Percentiles rank a stretch among this genome's conserved stretches.
These are phyloP conservation scores for Eulemur rubriventer DNA, from an alignment of 2,797 vertebrate genomes.

Conservation along the genomic window DNA sequence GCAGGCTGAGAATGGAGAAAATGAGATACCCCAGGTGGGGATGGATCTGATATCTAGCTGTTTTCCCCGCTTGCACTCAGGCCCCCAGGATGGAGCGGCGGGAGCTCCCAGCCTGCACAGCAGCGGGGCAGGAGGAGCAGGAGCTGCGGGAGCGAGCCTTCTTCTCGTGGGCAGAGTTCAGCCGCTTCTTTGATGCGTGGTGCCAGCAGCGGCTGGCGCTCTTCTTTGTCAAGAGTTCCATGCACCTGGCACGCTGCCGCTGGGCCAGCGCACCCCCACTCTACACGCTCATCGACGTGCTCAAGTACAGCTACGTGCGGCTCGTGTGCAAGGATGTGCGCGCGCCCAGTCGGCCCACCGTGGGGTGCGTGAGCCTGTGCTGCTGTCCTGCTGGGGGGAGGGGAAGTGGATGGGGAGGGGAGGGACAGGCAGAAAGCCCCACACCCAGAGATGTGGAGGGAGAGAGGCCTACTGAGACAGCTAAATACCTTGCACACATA, in stretches of 20 bases:
- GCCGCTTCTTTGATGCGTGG: slow-evolving; percentile 77
- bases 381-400: not conserved
- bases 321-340: slow-evolving; percentile 78
- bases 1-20: not conserved
- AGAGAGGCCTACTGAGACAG: not conserved
- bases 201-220: slow-evolving; percentile 75
- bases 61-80: not conserved
- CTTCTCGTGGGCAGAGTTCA: slow-evolving; percentile 81
- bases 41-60: not conserved
- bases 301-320: slow-evolving; percentile 80
- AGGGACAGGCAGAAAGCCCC: not conserved
- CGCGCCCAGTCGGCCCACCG: slow-evolving; percentile 60
- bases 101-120: not conserved
- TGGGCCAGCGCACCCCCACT: slow-evolving; percentile 67
- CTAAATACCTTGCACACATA: not conserved
- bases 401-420: not conserved
- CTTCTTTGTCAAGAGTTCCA: slow-evolving; percentile 76
- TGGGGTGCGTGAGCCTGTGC: slow-evolving; percentile 70
- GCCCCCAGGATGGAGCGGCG: slow-evolving; percentile 68
- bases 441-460: not conserved
- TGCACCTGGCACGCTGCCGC: slow-evolving; percentile 73
- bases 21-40: not conserved
- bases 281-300: slow-evolving; percentile 74
- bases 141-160: slow-evolving; percentile 75
- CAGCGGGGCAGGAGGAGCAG: slow-evolving; percentile 65